These are phyloP conservation scores for Cochlearius cochlearius DNA, from an alignment of 2,113 vertebrate genomes.

Conservation along the genomic window DNA sequence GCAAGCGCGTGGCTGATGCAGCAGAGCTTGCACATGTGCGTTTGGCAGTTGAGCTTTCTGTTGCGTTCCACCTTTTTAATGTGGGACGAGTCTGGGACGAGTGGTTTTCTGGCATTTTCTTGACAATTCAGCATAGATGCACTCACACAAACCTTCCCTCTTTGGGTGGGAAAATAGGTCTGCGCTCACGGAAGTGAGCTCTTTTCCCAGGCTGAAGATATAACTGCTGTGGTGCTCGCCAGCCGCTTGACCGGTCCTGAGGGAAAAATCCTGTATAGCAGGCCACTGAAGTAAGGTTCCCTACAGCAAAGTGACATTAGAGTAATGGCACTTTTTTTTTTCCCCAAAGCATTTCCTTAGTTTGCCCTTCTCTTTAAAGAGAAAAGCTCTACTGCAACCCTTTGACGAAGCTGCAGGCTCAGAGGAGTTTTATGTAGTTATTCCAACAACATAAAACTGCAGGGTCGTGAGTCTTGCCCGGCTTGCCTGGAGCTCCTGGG, in stretches of 20 bases:
- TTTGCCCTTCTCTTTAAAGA: background rate
- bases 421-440: background rate
- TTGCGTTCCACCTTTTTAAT: background rate
- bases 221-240: background rate
- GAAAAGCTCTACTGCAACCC: background rate
- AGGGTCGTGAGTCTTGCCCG: background rate
- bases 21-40: rapidly evolving
- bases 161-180: background rate
- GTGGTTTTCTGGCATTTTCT: background rate
- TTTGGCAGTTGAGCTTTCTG: background rate
- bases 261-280: background rate
- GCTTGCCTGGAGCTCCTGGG: background rate
- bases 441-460: background rate
- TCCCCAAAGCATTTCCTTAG: background rate
- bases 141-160: background rate
- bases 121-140: background rate
- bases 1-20: rapidly evolving
- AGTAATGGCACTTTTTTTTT: background rate
- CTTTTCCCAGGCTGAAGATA: background rate
- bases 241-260: rapidly evolving
- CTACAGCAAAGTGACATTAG: too few species aligned
- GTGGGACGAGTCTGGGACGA: rapidly evolving
- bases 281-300: background rate
- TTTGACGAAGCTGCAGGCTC: background rate
- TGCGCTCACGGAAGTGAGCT: rapidly evolving